Base-by-base conservation (phyloP, 2,888 invertebrate species). In the Mamestra brassicae region DNA sequence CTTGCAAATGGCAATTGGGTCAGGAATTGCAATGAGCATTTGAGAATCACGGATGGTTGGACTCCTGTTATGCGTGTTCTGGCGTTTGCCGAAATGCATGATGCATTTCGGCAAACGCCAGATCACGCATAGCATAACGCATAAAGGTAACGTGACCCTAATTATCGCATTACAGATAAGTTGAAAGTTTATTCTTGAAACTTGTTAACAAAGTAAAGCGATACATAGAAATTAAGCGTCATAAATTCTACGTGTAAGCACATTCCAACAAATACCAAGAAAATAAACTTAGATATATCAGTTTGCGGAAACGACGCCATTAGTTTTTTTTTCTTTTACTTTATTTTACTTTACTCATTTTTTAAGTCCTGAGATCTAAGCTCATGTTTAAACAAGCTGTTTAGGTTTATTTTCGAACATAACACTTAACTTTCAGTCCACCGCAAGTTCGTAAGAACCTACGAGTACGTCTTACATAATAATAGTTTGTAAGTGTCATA, bases 381-480 rank as follows among this genome's bases (percentile, higher is more conserved):
- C 26, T 45, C 36, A 63, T 60, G 52, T 66, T 34, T 13, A 54
- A 67, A 68, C 57, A 64, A 17, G 62, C 50, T 67, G 38, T 72
- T 63, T 15, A 57, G 38, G 62, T 62, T 75, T 74, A 83, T 80
- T 87, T 85, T 83, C 52, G 72, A 77, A 74, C 73, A n/a, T 66
- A 67, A 73, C 55, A 63, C 67, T 70, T 54, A 8, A 78, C 72
- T 83, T 86, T 78, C 83, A 76, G 77, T 72, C 11, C 74, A 74
- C 66, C n/a, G 74, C 87, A 78, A 73, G 84, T 62, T 88, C 85
- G 84, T 76, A 13, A 61, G 85, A 84, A 87, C 69, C 70, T 70
- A 64, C 26, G 26, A 26, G 26, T 26, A 26, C 70, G 74, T 78
- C 85, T 79, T 80, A 71, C 84, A 65, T 78, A 82, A 75, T 80